Evolutionary conservation across 2,888 invertebrate species (phyloP).

Genomic region (Drosophila anomalata): DNA sequence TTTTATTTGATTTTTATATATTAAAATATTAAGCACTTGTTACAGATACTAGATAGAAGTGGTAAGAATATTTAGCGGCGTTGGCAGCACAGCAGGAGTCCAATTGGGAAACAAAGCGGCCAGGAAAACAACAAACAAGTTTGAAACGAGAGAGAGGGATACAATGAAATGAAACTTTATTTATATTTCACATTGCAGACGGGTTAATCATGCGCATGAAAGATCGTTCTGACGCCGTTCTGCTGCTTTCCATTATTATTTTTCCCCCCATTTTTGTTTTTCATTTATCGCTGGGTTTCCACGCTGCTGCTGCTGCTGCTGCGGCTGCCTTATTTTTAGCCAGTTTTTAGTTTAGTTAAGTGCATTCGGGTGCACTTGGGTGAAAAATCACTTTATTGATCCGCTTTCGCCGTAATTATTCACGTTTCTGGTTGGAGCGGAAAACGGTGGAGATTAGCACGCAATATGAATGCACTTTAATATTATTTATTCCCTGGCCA

Average conservation of each 20-base stretch:
- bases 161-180: conserved; percentile 6
- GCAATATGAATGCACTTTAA: conserved; percentile 57
- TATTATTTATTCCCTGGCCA: conserved; percentile 43
- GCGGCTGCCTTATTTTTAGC: conserved; percentile 15
- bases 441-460: conserved; percentile 58
- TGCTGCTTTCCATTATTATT: conserved; percentile 22
- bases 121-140: conserved; percentile 16
- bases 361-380: conserved; percentile 10
- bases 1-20: conserved; percentile 8
- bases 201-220: conserved; percentile 48
- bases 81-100: conserved; percentile 48
- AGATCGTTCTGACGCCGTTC: conserved; percentile 15
- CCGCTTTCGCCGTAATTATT: conserved; percentile 61
- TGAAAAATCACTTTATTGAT: conserved; percentile 64
- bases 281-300: not conserved
- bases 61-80: conserved; percentile 3
- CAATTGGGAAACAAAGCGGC: conserved; percentile 54
- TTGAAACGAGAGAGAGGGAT: not conserved
- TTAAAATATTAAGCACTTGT: no score
- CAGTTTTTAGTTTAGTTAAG: conserved; percentile 9
- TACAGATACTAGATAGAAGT: not conserved
- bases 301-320: conserved; percentile 10
- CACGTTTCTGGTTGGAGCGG: conserved; percentile 39
- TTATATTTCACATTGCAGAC: conserved; percentile 43
- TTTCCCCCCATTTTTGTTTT: conserved; percentile 31